These are phyloP conservation scores for Taeniopygia guttata DNA, from an alignment of 2,797 vertebrate genomes.

Conservation along the genomic window DNA sequence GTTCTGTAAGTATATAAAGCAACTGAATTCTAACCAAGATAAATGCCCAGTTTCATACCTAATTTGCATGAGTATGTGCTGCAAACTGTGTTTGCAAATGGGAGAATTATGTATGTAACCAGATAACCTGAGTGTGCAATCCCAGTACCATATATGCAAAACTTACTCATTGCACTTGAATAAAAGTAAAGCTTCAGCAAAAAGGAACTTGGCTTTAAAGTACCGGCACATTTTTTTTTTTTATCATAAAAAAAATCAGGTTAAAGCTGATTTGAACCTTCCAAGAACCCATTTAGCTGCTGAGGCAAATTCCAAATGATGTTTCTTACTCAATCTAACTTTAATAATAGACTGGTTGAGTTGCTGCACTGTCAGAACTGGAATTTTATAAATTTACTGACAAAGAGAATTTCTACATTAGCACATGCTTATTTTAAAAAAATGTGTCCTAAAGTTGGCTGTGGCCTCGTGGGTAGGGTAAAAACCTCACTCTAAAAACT, in stretches of 20 bases:
- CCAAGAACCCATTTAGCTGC: constrained; percentile 1
- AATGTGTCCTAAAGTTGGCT: background rate
- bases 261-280: constrained; percentile 31
- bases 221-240: background rate
- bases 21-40: constrained; percentile 21
- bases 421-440: background rate
- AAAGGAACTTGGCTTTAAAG: background rate
- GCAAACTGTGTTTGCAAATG: constrained; percentile 27
- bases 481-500: background rate
- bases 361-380: background rate
- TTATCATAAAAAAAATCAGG: background rate
- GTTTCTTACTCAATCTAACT: background rate
- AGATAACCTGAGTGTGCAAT: background rate
- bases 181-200: background rate
- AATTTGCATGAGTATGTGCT: constrained; percentile 40
- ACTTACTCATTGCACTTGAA: background rate
- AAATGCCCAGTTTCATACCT: constrained; percentile 7
- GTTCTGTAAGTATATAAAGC: background rate
- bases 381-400: background rate
- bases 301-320: background rate
- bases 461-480: background rate
- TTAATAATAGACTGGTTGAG: background rate
- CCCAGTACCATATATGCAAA: background rate
- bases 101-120: background rate
- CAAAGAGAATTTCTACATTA: background rate